Conservation (phyloP, 1,140 invertebrate genomes). For the Danaus plexippus region DNA sequence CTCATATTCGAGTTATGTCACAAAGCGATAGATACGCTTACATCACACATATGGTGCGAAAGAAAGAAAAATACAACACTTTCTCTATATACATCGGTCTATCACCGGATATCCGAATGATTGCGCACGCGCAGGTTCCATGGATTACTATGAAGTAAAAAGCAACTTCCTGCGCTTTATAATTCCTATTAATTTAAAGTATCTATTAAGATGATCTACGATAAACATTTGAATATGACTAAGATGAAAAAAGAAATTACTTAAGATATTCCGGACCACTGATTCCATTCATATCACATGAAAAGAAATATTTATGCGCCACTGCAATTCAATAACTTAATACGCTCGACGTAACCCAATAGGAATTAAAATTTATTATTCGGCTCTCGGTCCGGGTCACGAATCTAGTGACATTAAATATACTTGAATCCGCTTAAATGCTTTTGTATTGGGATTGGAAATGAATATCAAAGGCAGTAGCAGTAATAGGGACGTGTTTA, state of each 20-base stretch:
- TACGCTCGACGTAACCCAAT: slow-evolving; percentile 31
- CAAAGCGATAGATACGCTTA: no score
- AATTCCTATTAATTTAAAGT: slow-evolving; percentile 8
- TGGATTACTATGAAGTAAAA: slow-evolving; percentile 17
- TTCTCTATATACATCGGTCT: slow-evolving; percentile 22
- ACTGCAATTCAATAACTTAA: slow-evolving; percentile 33
- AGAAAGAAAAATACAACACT: slow-evolving; percentile 20
- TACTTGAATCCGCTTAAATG: slow-evolving; percentile 14
- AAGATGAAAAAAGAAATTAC: not conserved
- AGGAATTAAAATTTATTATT: slow-evolving; percentile 32
- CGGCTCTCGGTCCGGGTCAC: slow-evolving; percentile 26
- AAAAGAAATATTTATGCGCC: slow-evolving; percentile 45
- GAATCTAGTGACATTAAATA: slow-evolving; percentile 21
- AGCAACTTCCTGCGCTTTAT: slow-evolving; percentile 15
- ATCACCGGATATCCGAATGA: slow-evolving; percentile 23
- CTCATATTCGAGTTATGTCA: no score
- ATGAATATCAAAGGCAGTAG: slow-evolving; percentile 26
- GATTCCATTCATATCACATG: slow-evolving; percentile 29
- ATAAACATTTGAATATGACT: no score
- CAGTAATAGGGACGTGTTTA: slow-evolving; percentile 6
- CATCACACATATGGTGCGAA: no score
- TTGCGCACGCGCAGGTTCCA: slow-evolving; percentile 11
- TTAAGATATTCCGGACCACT: slow-evolving; percentile 22
- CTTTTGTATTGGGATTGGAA: slow-evolving; percentile 27
- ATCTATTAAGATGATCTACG: no score